Evolutionary conservation across 2,113 vertebrate genomes (phyloP).

Genomic region (Oreocharis arfaki): DNA sequence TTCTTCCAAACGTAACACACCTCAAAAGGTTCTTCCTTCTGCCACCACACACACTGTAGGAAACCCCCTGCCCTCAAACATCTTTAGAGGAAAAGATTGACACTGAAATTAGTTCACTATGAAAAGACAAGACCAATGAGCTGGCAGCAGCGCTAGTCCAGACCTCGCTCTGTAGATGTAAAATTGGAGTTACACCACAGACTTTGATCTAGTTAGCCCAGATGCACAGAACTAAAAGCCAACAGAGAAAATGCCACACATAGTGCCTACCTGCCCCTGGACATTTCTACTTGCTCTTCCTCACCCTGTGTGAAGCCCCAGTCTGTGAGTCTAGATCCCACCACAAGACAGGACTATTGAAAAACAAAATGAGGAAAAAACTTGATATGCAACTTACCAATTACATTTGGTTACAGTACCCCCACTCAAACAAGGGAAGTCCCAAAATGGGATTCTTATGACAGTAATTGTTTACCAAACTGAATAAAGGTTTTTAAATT

Average conservation of each 20-base stretch:
- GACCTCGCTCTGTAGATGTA: neutral
- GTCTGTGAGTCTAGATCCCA: neutral
- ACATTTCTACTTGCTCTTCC: neutral
- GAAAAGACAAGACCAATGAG: neutral
- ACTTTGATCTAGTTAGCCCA: neutral
- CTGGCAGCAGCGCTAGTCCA: neutral
- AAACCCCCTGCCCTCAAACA: neutral
- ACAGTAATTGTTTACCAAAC: neutral
- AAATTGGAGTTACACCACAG: neutral
- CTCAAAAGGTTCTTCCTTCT: neutral
- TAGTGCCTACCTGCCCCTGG: no score
- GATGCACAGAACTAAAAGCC: neutral
- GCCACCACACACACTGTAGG: rapidly evolving
- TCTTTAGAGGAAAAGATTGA: neutral
- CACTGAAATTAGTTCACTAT: neutral
- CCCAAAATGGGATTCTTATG: neutral
- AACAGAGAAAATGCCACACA: neutral
- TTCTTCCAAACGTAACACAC: neutral
- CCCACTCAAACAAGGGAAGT: neutral
- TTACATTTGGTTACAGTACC: neutral
- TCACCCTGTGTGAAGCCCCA: neutral
- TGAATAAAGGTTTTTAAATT: neutral
- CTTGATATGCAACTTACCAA: neutral
- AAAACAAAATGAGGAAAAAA: neutral
- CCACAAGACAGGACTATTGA: neutral